Evolutionary conservation across 2,888 invertebrate species (phyloP), one percentile per base, ranked within the genome.

Genomic region (Pollenia angustigena): DNA sequence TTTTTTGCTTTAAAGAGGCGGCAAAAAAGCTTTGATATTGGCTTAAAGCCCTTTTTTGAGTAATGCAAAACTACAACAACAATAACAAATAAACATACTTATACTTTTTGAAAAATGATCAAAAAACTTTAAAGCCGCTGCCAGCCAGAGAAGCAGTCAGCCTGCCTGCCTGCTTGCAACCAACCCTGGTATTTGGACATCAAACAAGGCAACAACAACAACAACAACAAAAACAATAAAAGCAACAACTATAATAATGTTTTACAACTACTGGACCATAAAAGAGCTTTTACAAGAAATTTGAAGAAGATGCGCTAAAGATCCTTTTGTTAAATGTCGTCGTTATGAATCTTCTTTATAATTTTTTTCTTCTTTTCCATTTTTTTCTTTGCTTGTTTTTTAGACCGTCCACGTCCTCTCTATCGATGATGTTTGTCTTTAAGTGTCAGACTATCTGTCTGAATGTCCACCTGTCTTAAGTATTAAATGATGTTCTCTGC

Each of bases 71-170:
- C 82, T 75, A 66, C 78, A 66, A 69, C 62, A 72, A 81, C 68
- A 81, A 81, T 48, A 86, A 79, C 69, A 76, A 83, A 83, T 79
- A 74, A 84, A 84, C 84, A 68, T 74, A 78, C 72, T 78, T 82
- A 82, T 78, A 69, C 85, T 83, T 87, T 88, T 87, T 85, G 85
- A 83, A 78, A 88, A 88, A 87, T 88, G 88, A 88, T 88, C 88
- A 88, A 88, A 88, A 88, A 88, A 85, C 88, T 81, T 81, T 82
- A 86, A 88, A 88, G 88, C 88, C 85, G 88, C 88, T 60, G 72
- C 64, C 32, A 72, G 48, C 42, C 60, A 75, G 69, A 58, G 32
- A 32, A 32, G 32, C 32, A 72, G 48, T 18, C 60, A 75, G 69
- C 58, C 32, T 32, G 32, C 32, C 32, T 32, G 32, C 32, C 4